Conservation (phyloP, 1,140 invertebrate genomes). For the Drosophila athabasca region DNA sequence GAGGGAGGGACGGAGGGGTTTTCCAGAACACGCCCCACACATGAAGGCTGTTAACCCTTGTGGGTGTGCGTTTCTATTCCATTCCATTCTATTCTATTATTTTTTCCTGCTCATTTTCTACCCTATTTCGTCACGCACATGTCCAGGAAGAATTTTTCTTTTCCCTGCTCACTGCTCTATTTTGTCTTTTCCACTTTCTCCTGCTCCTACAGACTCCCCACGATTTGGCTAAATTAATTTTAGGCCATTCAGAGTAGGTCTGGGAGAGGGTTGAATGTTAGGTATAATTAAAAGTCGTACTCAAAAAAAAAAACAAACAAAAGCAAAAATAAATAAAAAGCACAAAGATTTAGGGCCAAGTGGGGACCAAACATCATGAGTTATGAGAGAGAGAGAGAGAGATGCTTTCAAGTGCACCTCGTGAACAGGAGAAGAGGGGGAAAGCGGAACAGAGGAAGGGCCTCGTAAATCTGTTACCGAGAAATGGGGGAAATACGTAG, state of each 20-base stretch:
- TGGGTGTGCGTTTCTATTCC: slow-evolving; percentile 18
- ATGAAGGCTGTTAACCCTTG: slow-evolving; percentile 54
- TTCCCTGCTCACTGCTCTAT: not conserved
- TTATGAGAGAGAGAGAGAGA: slow-evolving; percentile 29
- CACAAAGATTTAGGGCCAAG: slow-evolving; percentile 22
- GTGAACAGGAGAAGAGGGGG: no score
- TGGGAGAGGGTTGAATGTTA: slow-evolving; percentile 22
- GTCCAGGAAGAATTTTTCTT: slow-evolving; percentile 10
- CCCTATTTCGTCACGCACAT: slow-evolving; percentile 48
- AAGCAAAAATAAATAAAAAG: slow-evolving; percentile 26
- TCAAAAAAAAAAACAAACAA: not conserved
- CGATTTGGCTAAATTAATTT: slow-evolving; percentile 53
- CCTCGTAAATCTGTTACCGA: slow-evolving; percentile 24
- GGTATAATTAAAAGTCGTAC: slow-evolving; percentile 45
- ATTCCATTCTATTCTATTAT: slow-evolving; percentile 27
- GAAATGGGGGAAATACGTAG: slow-evolving; percentile 14
- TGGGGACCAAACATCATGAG: slow-evolving; percentile 39
- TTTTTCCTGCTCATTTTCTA: slow-evolving; percentile 6
- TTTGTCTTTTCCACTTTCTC: slow-evolving; percentile 21
- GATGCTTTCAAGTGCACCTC: slow-evolving; percentile 21
- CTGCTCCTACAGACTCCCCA: slow-evolving; percentile 37
- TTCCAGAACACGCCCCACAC: slow-evolving; percentile 16
- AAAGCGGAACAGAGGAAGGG: not conserved
- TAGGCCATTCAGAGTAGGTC: slow-evolving; percentile 9
- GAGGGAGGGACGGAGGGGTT: not conserved